Percentiles rank a stretch among this genome's conserved stretches.
These are phyloP conservation scores for Drosophila arizonae DNA, from an alignment of 1,140 invertebrate species.

Conservation along the genomic window DNA sequence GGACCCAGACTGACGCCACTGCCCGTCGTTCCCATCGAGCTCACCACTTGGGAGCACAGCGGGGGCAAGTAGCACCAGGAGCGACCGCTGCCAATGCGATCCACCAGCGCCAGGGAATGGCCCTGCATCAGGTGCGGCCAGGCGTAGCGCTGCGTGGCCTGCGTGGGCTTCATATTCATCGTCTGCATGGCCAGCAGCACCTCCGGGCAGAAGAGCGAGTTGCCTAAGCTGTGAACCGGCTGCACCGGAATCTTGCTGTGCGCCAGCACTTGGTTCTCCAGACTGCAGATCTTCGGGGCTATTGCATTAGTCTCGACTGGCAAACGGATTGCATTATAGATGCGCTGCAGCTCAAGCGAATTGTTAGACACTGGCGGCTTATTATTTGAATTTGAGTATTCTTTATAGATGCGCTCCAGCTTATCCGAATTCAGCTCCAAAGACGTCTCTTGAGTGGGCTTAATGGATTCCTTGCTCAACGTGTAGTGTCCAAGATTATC, in stretches of 20 bases:
- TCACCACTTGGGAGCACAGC: slow-evolving; percentile 41
- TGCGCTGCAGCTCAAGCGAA: background rate
- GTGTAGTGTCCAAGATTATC: no score
- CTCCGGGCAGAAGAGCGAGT: slow-evolving; percentile 1
- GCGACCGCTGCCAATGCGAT: slow-evolving; percentile 26
- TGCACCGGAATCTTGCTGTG: slow-evolving; percentile 15
- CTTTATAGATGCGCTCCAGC: slow-evolving; percentile 14
- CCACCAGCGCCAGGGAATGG: slow-evolving; percentile 37
- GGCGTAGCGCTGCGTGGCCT: slow-evolving; percentile 34
- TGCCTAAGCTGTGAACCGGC: background rate
- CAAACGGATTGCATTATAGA: slow-evolving; percentile 2
- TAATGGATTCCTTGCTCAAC: no score
- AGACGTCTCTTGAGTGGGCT: no score
- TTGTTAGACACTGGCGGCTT: no score
- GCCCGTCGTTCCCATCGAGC: background rate
- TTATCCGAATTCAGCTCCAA: background rate
- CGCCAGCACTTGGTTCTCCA: slow-evolving; percentile 19
- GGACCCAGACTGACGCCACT: slow-evolving; percentile 20
- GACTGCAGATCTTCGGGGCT: rapidly evolving
- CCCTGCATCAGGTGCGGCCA: slow-evolving; percentile 54
- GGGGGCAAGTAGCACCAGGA: slow-evolving; percentile 57
- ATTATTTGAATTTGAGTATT: no score
- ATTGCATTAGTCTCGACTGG: background rate
- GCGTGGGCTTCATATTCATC: background rate
- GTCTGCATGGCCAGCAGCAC: slow-evolving; percentile 10